phyloP scores from a whole-genome alignment of 2,888 invertebrate genomes.

The Campoletis raptor region DNA sequence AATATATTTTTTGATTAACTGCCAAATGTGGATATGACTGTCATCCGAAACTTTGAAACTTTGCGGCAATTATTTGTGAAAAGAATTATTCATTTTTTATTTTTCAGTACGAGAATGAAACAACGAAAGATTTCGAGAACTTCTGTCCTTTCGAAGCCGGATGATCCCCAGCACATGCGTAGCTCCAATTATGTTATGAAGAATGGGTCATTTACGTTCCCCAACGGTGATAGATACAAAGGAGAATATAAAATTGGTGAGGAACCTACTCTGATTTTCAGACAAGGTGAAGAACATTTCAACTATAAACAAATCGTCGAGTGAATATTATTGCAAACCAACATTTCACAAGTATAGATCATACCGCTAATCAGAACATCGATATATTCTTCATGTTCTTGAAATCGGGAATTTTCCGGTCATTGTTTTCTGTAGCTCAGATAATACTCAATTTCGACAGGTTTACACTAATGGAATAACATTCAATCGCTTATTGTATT shows the following conservation, averaged over 20 bases:
- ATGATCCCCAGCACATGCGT: conserved; percentile 63
- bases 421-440: too few relatives aligned
- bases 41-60: too few relatives aligned
- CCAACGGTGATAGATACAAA: conserved; percentile 87
- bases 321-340: neutral
- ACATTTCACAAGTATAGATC: neutral
- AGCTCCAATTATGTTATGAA: conserved; percentile 80
- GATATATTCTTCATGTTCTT: neutral
- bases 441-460: too few relatives aligned
- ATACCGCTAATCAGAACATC: neutral
- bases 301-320: neutral
- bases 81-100: too few relatives aligned
- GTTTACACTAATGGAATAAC: too few relatives aligned
- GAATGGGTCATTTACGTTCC: conserved; percentile 85
- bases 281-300: conserved; percentile 82
- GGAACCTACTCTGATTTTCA: conserved; percentile 84
- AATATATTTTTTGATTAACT: too few relatives aligned
- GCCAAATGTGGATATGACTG: too few relatives aligned
- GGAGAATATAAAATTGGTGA: conserved; percentile 87
- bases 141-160: conserved; percentile 18
- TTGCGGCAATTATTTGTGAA: too few relatives aligned
- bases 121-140: conserved; percentile 49
- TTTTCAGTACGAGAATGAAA: conserved; percentile 43
- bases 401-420: too few relatives aligned
- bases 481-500: too few relatives aligned